These are phyloP conservation scores for Xenopus laevis DNA, from an alignment of 2,113 vertebrate genomes.

Conservation along the genomic window DNA sequence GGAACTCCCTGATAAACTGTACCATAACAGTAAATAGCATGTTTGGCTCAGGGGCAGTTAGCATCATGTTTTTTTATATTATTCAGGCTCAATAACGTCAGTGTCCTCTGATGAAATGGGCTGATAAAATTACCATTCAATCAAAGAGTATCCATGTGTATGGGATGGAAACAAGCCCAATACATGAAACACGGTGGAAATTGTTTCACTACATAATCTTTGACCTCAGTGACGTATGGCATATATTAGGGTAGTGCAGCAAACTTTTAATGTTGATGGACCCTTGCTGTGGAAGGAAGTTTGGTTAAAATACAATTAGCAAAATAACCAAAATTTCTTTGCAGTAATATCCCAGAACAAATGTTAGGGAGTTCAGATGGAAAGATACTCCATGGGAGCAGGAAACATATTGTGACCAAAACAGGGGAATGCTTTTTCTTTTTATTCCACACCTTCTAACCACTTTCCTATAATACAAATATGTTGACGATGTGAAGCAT, in stretches of 20 bases:
- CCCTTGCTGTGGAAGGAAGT: slow-evolving; percentile 58
- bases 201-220: slow-evolving; percentile 44
- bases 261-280: slow-evolving; percentile 46
- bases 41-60: too few relatives aligned
- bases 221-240: slow-evolving; percentile 53
- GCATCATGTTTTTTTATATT: too few relatives aligned
- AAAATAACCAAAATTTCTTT: slow-evolving; percentile 50
- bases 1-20: too few relatives aligned
- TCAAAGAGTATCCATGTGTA: too few relatives aligned
- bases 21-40: too few relatives aligned
- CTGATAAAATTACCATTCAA: too few relatives aligned
- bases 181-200: slow-evolving; percentile 24
- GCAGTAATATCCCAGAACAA: slow-evolving; percentile 48
- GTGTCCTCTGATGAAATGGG: too few relatives aligned
- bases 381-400: slow-evolving; percentile 57
- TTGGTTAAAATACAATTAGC: slow-evolving; percentile 35
- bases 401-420: slow-evolving; percentile 65
- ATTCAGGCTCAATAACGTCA: too few relatives aligned
- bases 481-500: slow-evolving; percentile 26
- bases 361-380: slow-evolving; percentile 54
- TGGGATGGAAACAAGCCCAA: too few relatives aligned
- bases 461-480: slow-evolving; percentile 38
- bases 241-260: slow-evolving; percentile 42
- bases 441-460: slow-evolving; percentile 8
- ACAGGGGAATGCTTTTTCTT: slow-evolving; percentile 58